Conservation (phyloP, 2,888 invertebrate genomes). For the Phengaris arion region DNA sequence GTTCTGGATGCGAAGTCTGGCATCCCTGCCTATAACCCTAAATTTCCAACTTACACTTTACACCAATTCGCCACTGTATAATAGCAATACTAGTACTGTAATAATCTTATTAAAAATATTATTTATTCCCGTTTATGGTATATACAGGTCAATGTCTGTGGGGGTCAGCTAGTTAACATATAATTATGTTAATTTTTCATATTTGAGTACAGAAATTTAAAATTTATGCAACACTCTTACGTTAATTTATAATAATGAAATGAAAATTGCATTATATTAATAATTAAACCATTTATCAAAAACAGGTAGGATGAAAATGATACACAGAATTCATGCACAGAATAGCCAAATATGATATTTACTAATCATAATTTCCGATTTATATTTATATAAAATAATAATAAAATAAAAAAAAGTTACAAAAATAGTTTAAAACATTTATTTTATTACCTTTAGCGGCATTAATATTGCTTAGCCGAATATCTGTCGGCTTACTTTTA, state of each 20-base stretch:
- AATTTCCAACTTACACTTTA: too few species aligned
- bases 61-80: too few species aligned
- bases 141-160: too few species aligned
- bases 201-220: neutral
- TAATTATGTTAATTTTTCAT: neutral
- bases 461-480: constrained; percentile 96
- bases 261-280: neutral
- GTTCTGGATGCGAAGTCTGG: too few species aligned
- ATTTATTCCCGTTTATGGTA: too few species aligned
- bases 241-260: neutral
- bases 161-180: too few species aligned
- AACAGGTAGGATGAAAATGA: neutral
- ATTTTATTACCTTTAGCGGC: constrained; percentile 94
- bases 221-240: neutral
- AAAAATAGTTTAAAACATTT: constrained; percentile 28
- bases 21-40: too few species aligned
- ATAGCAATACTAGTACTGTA: too few species aligned
- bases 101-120: too few species aligned
- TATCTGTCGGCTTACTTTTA: constrained; percentile 96
- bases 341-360: neutral
- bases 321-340: neutral
- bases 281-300: neutral
- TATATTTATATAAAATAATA: neutral
- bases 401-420: constrained; percentile 7
- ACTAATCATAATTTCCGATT: neutral